Conservation (phyloP, 2,797 vertebrate genomes). For the Alfaro cultratus region DNA sequence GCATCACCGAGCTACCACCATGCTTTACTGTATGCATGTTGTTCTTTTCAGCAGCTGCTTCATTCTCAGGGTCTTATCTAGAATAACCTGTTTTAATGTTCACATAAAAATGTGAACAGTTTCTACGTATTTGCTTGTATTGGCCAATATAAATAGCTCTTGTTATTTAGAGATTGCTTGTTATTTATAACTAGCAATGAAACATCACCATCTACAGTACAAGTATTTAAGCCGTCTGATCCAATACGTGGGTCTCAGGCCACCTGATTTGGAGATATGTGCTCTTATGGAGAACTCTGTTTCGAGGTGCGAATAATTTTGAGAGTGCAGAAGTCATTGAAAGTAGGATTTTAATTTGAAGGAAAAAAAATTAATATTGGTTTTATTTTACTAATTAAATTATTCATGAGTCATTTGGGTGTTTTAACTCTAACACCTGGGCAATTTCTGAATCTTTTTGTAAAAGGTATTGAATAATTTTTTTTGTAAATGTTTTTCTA, state of each 20-base stretch:
- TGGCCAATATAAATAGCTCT: too few relatives aligned
- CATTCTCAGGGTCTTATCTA: background rate
- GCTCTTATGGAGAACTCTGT: background rate
- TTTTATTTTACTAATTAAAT: background rate
- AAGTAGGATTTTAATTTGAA: background rate
- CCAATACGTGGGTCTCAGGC: background rate
- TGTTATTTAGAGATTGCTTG: background rate
- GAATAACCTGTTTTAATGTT: too few relatives aligned
- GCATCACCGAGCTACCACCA: background rate
- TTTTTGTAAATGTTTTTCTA: slow-evolving; percentile 48
- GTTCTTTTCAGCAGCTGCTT: background rate
- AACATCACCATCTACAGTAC: background rate
- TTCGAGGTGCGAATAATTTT: background rate
- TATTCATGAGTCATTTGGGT: background rate
- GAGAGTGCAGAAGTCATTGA: background rate
- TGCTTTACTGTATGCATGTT: background rate
- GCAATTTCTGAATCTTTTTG: background rate
- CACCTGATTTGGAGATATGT: background rate
- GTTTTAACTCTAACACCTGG: background rate
- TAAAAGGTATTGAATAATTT: background rate
- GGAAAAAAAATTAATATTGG: background rate
- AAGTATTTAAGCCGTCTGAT: background rate
- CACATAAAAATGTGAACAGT: too few relatives aligned
- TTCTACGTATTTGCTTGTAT: too few relatives aligned
- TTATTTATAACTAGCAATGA: background rate